These are phyloP conservation scores for Manis crassicaudata DNA, from an alignment of 2,797 vertebrate genomes.

Conservation along the genomic window DNA sequence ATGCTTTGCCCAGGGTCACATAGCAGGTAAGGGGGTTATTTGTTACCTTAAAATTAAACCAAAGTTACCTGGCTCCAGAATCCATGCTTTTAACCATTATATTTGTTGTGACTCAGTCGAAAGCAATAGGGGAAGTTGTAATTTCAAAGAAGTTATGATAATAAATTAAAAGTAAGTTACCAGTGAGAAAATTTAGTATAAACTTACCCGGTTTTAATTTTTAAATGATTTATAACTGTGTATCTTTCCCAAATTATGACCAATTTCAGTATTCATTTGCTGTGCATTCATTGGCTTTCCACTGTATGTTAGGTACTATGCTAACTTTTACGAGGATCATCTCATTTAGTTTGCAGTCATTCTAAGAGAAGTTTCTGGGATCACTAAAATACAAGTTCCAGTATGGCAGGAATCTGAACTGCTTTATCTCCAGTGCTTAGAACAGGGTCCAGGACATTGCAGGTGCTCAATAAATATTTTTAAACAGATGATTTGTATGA, in stretches of 20 bases:
- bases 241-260: background rate
- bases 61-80: background rate
- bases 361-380: background rate
- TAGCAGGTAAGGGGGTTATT: background rate
- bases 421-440: background rate
- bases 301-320: background rate
- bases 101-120: background rate
- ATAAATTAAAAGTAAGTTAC: background rate
- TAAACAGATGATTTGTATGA: background rate
- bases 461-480: background rate
- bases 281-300: background rate
- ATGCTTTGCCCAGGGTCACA: background rate
- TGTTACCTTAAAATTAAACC: background rate
- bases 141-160: background rate
- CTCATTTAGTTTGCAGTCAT: background rate
- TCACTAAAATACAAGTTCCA: background rate
- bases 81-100: background rate
- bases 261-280: background rate
- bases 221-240: background rate
- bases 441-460: background rate
- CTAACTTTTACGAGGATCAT: background rate
- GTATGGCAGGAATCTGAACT: background rate
- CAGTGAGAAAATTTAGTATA: background rate
- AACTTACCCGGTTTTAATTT: background rate
- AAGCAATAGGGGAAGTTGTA: background rate